phyloP scores from a whole-genome alignment of 2,113 vertebrate species.

The Saguinus imperator region DNA sequence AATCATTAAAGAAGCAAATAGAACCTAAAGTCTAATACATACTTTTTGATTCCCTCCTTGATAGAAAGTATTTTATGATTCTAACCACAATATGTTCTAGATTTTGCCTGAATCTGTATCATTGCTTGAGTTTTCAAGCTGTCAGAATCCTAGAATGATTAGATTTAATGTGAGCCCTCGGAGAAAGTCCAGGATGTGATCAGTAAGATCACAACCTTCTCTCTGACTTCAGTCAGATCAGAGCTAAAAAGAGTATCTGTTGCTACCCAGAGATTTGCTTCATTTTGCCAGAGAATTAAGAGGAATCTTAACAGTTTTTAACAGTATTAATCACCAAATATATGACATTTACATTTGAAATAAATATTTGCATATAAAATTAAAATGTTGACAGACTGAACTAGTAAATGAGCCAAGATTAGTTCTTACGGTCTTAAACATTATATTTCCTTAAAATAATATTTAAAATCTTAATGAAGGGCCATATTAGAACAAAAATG shows the following conservation, averaged over 20 bases:
- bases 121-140: not conserved
- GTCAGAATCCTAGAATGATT: constrained; percentile 8
- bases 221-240: constrained; percentile 9
- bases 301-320: not conserved
- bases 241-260: not conserved
- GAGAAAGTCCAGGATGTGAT: not conserved
- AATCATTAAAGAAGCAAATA: not conserved
- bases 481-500: not conserved
- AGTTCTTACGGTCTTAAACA: not conserved
- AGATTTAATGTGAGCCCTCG: not conserved
- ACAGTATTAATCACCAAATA: not conserved
- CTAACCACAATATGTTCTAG: constrained; percentile 17
- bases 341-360: constrained; percentile 1
- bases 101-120: not conserved
- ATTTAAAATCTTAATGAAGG: constrained; percentile 13
- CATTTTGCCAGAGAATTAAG: not conserved
- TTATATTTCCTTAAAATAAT: not conserved
- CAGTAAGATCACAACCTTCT: not conserved
- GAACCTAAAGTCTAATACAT: not conserved
- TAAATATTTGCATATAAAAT: not conserved
- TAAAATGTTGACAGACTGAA: not conserved
- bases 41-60: not conserved
- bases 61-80: constrained; percentile 13
- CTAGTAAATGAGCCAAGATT: not conserved
- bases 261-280: constrained; percentile 24